Conservation (phyloP, 2,797 vertebrate species). For the Pseudochirops corinnae region DNA sequence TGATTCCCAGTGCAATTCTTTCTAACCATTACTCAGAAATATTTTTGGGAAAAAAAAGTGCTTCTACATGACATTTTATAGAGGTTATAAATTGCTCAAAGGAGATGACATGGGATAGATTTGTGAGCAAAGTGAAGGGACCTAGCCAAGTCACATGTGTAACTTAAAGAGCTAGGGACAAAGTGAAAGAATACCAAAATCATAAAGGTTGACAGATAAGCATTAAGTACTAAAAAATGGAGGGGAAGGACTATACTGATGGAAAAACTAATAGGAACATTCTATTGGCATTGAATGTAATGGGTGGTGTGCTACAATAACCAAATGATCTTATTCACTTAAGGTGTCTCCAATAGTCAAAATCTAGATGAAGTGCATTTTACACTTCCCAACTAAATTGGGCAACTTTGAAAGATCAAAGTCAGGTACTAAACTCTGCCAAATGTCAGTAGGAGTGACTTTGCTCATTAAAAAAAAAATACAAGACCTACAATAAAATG, state of each 20-base stretch:
- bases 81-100: constrained; percentile 89
- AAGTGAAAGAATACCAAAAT: constrained; percentile 82
- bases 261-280: constrained; percentile 61
- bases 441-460: background rate
- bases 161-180: constrained; percentile 84
- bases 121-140: constrained; percentile 86
- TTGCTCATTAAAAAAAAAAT: background rate
- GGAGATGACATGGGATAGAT: constrained; percentile 90
- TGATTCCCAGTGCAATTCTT: constrained; percentile 88
- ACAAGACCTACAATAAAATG: background rate
- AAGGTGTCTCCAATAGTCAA: background rate
- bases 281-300: constrained; percentile 20
- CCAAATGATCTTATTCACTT: constrained; percentile 40
- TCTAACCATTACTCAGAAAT: constrained; percentile 88
- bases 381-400: constrained; percentile 48
- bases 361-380: constrained; percentile 28
- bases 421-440: background rate
- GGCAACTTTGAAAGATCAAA: constrained; percentile 27
- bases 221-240: constrained; percentile 69
- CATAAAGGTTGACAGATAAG: constrained; percentile 75
- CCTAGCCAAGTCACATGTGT: constrained; percentile 84
- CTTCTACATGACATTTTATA: constrained; percentile 87
- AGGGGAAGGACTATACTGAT: constrained; percentile 50
- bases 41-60: constrained; percentile 76
- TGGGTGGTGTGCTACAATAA: constrained; percentile 37